These are phyloP conservation scores for Octopus bimaculoides DNA, from an alignment of 1,140 invertebrate species.

Conservation along the genomic window DNA sequence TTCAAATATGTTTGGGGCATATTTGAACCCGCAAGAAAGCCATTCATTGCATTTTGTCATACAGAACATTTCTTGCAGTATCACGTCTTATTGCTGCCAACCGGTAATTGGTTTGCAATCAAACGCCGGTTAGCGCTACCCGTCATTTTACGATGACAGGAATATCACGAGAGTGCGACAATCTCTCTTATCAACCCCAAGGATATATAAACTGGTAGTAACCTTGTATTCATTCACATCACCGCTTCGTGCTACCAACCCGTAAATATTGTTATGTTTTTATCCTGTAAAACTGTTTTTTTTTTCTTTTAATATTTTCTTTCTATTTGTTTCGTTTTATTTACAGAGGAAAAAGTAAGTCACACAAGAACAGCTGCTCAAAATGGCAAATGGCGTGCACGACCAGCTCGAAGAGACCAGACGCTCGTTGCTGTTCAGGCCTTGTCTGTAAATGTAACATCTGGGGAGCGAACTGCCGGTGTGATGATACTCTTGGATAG, in stretches of 20 bases:
- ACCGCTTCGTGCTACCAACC: neutral
- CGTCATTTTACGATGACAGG: too few relatives aligned
- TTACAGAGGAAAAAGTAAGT: neutral
- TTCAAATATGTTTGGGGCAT: too few relatives aligned
- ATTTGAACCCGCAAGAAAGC: too few relatives aligned
- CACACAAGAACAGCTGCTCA: neutral
- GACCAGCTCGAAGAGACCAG: neutral
- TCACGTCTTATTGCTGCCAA: too few relatives aligned
- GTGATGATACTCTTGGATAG: conserved; percentile 3
- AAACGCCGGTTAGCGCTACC: too few relatives aligned
- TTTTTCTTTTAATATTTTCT: neutral
- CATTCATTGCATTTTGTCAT: too few relatives aligned
- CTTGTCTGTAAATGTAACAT: conserved; percentile 7
- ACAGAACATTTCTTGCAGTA: too few relatives aligned
- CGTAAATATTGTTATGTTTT: neutral
- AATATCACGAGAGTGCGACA: too few relatives aligned
- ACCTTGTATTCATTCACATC: neutral
- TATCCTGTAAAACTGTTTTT: neutral
- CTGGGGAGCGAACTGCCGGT: conserved; percentile 12
- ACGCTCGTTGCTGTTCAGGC: neutral
- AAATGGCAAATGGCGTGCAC: conserved; percentile 10
- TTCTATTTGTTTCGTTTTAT: neutral
- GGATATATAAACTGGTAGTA: too few relatives aligned
- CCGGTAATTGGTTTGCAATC: too few relatives aligned
- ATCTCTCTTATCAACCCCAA: too few relatives aligned